A percentile compares a stretch with the other conserved stretches of the same genome.
These are phyloP conservation scores for Ciconia nigra DNA, from an alignment of 2,797 vertebrate genomes.

Conservation along the genomic window DNA sequence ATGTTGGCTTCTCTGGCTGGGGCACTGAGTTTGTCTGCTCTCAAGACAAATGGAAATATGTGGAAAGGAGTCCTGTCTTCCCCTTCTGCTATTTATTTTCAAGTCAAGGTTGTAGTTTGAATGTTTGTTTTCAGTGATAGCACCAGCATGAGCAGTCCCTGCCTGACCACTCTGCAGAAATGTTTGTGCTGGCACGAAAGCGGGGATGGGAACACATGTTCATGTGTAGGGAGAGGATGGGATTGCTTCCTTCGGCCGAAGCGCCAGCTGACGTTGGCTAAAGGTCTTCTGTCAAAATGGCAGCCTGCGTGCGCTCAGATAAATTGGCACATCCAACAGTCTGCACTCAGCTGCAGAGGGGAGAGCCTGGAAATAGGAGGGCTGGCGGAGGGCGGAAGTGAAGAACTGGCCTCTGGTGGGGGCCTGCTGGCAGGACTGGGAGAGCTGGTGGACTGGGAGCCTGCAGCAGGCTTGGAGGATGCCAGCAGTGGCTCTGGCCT, in stretches of 20 bases:
- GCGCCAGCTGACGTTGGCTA: not conserved
- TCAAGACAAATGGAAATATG: not conserved
- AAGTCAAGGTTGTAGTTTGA: not conserved
- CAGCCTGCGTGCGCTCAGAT: not conserved
- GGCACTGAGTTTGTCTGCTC: not conserved
- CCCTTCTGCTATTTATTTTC: conserved; percentile 1
- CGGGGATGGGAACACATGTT: not conserved
- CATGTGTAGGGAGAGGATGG: not conserved
- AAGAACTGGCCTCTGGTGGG: not conserved
- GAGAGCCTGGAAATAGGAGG: not conserved
- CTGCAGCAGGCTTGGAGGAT: not conserved
- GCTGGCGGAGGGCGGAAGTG: not conserved
- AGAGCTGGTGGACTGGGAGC: not conserved
- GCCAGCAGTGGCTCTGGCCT: not conserved
- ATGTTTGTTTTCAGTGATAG: not conserved
- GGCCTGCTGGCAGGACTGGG: not conserved
- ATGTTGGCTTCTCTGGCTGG: not conserved
- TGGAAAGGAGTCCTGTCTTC: not conserved
- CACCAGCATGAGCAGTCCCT: not conserved
- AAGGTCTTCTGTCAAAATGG: not conserved
- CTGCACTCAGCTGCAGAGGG: not conserved
- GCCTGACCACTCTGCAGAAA: not conserved
- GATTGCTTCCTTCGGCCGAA: not conserved
- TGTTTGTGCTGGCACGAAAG: not conserved
- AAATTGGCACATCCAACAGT: not conserved